These are phyloP conservation scores for Sinodicranocentrus sp. DNA, from an alignment of 2,888 invertebrate species.

Conservation along the genomic window DNA sequence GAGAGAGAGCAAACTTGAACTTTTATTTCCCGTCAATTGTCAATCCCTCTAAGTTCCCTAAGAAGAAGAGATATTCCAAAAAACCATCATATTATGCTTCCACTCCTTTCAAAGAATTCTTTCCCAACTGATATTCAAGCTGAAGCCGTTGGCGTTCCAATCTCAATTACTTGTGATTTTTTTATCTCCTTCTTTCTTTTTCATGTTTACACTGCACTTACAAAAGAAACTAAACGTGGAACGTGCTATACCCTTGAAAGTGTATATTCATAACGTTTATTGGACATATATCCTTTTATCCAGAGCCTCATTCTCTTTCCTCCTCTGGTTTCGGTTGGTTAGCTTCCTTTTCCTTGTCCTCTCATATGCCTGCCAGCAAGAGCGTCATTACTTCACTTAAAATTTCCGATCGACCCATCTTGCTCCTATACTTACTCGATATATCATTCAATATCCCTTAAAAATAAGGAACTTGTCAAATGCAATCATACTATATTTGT, in stretches of 20 bases:
- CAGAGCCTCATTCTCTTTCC: slow-evolving; percentile 5
- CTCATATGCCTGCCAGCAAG: slow-evolving; percentile 56
- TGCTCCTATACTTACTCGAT: slow-evolving; percentile 44
- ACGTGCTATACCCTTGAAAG: too few species aligned
- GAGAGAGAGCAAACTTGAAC: slow-evolving; percentile 40
- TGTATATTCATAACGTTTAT: too few species aligned
- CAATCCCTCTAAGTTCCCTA: slow-evolving; percentile 4
- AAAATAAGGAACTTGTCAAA: slow-evolving; percentile 44
- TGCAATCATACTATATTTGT: slow-evolving; percentile 53
- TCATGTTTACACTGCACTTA: slow-evolving; percentile 62
- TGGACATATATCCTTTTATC: too few species aligned
- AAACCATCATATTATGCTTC: too few species aligned
- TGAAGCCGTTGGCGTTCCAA: slow-evolving; percentile 51
- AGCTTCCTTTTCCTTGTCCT: slow-evolving; percentile 24
- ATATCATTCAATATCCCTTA: slow-evolving; percentile 3
- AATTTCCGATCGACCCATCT: slow-evolving; percentile 60
- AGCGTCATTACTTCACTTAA: slow-evolving; percentile 65
- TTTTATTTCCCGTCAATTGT: slow-evolving; percentile 53
- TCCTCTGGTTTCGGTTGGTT: slow-evolving; percentile 55
- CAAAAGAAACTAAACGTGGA: too few species aligned
- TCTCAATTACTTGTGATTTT: slow-evolving; percentile 59
- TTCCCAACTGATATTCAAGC: neutral
- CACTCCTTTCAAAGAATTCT: slow-evolving; percentile 4
- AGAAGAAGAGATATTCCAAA: neutral
- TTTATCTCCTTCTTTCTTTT: slow-evolving; percentile 35